Base-by-base conservation (phyloP, 1,140 invertebrate species). In the Apis florea region DNA sequence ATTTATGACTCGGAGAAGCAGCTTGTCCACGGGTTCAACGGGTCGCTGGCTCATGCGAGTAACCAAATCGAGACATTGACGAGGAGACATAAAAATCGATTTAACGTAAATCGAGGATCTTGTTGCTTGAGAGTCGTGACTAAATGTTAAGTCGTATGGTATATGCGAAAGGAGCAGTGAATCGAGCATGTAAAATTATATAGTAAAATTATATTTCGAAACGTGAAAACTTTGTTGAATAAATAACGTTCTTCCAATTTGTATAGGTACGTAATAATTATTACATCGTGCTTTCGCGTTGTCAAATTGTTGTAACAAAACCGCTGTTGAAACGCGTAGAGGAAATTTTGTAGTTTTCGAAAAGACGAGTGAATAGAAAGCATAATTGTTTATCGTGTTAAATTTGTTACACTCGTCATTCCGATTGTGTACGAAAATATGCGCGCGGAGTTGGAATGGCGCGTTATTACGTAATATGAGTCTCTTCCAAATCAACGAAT, bases 341-440 rank as follows among this genome's bases (percentile, higher is more conserved):
- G n/a, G n/a, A 26, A 49, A 40, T 51, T 64, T 64, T 1, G 1
- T 26, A 24, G 31, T n/a, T 69, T n/a, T 59, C 13, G 15, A 61
- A 70, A 47, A n/a, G 47, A 24, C 47, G 70, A 70, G 59, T 78
- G n/a, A 70, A 70, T 51, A 71, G 67, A 59, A 61, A 61, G 24
- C 47, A n/a, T 31, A 17, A 51, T 73, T 73, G 58, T 73, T 72
- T 79, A 79, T 79, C 68, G 49, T 63, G 77, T 79, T 79, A 79
- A 73, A 79, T 79, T 79, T 73, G 77, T 64, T 72, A 72, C 31
- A 17, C 31, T 63, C 69, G 78, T 78, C 76, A 78, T 70, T 59
- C 66, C 24, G 49, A 63, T 79, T 79, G 69, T 64, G 69, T 54
- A 79, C 69, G 61, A 73, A 72, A 79, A 79, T 79, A 79, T 54